Base-by-base conservation (phyloP, 1,140 invertebrate species). In the Aphaenogaster rudis region DNA sequence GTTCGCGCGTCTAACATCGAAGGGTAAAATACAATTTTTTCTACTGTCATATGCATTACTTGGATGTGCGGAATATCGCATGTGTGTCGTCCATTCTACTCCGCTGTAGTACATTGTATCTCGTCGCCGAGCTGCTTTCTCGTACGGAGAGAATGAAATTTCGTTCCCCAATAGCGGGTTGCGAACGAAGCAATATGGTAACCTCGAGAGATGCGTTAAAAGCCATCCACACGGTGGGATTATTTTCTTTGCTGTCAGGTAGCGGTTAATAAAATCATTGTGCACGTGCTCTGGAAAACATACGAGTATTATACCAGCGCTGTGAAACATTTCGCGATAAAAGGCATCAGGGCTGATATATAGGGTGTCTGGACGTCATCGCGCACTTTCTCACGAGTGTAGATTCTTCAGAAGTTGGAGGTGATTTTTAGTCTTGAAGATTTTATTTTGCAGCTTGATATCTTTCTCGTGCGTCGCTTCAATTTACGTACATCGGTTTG, bases 201-300 rank as follows among this genome's bases (percentile, higher is more conserved):
- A 84, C 71, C 71, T 84, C 80, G 54, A 13, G 80, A 84, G 80
- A 84, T 76, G 69, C 69, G 80, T 84, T 84, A 76, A 84, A 84
- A 61, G 69, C 64, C 42, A 76, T 48, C 54, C 69, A 15, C 54
- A 39, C 28, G 13, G 8, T 28, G 67, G 42, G 42, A 74, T 74
- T 74, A 76, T 84, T 74, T 63, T 84, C 80, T 74, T 50, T n/a
- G 17, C 54, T 63, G 80, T 84, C 80, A 50, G 69, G 13, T 57
- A 52, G 48, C 9, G 54, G 69, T 63, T 63, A 76, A 84, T 76
- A 84, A 84, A 84, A 84, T 84, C 42, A 84, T 84, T 61, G 80
- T 52, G 54, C 80, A 50, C 67, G 80, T 76, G 69, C 42, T 74
- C 13, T 8, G 80, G 8, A 61, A 74, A 59, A 84, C 45, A 15